Conservation (phyloP, 2,113 vertebrate species). For the Nanorana parkeri region DNA sequence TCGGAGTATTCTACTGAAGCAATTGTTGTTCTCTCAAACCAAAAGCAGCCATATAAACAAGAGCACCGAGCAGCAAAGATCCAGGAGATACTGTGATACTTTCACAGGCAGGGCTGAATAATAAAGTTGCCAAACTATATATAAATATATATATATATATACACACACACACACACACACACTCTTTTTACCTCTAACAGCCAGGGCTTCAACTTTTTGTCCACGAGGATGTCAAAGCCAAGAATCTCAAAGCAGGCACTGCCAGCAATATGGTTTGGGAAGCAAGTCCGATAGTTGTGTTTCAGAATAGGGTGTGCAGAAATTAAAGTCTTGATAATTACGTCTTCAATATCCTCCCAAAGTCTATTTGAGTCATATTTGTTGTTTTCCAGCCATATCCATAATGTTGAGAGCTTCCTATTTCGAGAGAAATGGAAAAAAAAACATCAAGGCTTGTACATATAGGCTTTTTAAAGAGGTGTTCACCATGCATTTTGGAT, state of each 20-base stretch:
- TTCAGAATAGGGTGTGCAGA: slow-evolving; percentile 75
- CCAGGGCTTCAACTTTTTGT: slow-evolving; percentile 79
- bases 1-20: too few relatives aligned
- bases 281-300: slow-evolving; percentile 79
- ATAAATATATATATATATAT: too few relatives aligned
- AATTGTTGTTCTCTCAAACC: too few relatives aligned
- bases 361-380: slow-evolving; percentile 66
- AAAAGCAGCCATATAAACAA: too few relatives aligned
- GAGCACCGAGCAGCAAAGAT: too few relatives aligned
- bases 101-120: too few relatives aligned
- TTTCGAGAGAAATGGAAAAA: not conserved
- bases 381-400: slow-evolving; percentile 70
- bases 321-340: slow-evolving; percentile 79
- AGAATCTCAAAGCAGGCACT: slow-evolving; percentile 82
- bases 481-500: too few relatives aligned
- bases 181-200: slow-evolving; percentile 75
- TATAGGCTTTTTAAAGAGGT: too few relatives aligned
- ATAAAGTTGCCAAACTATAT: too few relatives aligned
- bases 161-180: too few relatives aligned
- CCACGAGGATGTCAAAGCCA: slow-evolving; percentile 79
- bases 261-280: slow-evolving; percentile 67
- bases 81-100: too few relatives aligned
- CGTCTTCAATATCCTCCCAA: slow-evolving; percentile 75
- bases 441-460: not conserved
- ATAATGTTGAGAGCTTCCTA: slow-evolving; percentile 79